Base-by-base conservation (phyloP, 2,113 vertebrate species). In the Dipodomys stephensi region DNA sequence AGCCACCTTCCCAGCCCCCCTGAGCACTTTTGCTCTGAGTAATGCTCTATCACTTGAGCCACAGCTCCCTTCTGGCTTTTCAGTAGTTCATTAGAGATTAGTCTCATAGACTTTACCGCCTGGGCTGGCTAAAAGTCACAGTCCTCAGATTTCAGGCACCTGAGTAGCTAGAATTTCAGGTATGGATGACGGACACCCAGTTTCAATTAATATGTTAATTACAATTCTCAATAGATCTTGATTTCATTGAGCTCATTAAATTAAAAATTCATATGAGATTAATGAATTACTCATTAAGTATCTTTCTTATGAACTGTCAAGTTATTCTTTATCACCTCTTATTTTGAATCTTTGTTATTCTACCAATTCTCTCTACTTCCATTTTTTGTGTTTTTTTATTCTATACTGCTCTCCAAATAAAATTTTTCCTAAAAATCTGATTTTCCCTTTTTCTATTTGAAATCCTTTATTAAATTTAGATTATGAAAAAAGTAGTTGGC, bases 361-460 rank as follows among this genome's bases (percentile, higher is more conserved):
- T 71, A 20, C 90, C 71, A 64, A 64, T 16, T 69, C 53, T 78
- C 12, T 88, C 28, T 64, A 78, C 23, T 87, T 94, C 13, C 10
- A 39, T 39, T 72, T 80, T 93, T 57, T 85, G 18, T 74, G 9
- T 88, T 87, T 65, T 60, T 69, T 92, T 96, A 87, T 83, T 80
- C 53, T 12, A 91, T 28, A 94, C 23, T 23, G 73, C 27, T 89
- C 60, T 67, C 39, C 79, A 91, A 60, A n/a, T 95, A 92, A 86
- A 62, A 46, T 57, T 88, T 87, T 20, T 73, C 22, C 46, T 71
- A 64, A 67, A 94, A 76, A 19, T 83, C 22, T 90, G 11, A n/a
- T 82, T 85, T 96, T 68, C 27, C 82, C 18, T 22, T 77, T 93
- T 72, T 16, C 11, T 89, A 8, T 78, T 93, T 64, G 87, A 79